phyloP scores from a whole-genome alignment of 2,797 vertebrate species.

The Bovichtus variegatus region DNA sequence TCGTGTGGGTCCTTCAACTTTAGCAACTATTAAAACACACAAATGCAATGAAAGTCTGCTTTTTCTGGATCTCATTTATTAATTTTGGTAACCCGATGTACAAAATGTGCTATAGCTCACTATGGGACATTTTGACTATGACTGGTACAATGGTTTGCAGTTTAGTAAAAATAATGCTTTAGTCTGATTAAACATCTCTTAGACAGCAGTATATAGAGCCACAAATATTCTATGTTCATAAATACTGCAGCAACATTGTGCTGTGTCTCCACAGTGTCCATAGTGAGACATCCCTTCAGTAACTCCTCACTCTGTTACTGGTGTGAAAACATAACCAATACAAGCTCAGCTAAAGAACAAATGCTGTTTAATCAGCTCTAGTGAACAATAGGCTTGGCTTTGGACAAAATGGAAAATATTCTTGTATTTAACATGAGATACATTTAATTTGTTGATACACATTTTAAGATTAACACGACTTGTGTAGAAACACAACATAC shows the following conservation, averaged over 20 bases:
- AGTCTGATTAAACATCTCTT: not conserved
- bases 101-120: not conserved
- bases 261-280: too few relatives aligned
- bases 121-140: not conserved
- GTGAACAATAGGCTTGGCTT: not conserved
- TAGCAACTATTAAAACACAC: not conserved
- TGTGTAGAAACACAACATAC: not conserved
- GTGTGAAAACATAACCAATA: not conserved
- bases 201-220: not conserved
- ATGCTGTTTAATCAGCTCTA: not conserved
- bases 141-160: not conserved
- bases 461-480: not conserved
- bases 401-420: not conserved
- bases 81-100: not conserved
- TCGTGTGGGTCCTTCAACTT: not conserved
- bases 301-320: not conserved
- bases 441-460: not conserved
- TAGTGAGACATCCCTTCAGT: too few relatives aligned
- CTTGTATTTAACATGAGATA: not conserved
- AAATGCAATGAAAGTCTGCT: not conserved
- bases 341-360: not conserved
- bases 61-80: conserved; percentile 20
- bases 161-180: too few relatives aligned
- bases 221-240: not conserved
- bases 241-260: not conserved